Conservation (phyloP, 2,113 vertebrate genomes). For the Corythornis vintsioides region DNA sequence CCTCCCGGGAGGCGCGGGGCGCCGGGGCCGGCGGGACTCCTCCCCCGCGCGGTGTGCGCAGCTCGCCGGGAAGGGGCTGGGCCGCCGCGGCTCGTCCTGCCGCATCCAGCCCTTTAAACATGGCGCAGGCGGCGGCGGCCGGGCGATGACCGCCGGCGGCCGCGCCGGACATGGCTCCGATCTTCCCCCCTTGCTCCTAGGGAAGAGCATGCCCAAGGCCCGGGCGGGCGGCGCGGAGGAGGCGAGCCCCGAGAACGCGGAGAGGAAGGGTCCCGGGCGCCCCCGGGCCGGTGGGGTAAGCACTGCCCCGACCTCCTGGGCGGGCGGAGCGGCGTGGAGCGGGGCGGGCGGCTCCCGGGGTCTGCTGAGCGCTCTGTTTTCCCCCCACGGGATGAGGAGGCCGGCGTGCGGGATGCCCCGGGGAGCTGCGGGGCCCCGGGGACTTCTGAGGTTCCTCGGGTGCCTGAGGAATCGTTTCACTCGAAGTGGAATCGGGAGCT, state of each 20-base stretch:
- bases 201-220: slow-evolving; percentile 85
- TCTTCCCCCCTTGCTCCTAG: slow-evolving; percentile 65
- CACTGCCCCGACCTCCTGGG: not conserved
- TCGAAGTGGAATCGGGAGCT: not conserved
- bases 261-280: slow-evolving; percentile 70
- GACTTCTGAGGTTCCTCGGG: fast-evolving
- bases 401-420: not conserved
- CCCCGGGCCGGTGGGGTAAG: slow-evolving; percentile 88
- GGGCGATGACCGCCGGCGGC: slow-evolving; percentile 62
- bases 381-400: not conserved
- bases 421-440: not conserved
- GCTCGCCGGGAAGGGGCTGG: slow-evolving; percentile 53
- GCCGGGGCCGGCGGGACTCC: slow-evolving; percentile 45
- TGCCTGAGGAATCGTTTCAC: not conserved
- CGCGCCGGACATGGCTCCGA: slow-evolving; percentile 54
- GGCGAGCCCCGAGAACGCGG: slow-evolving; percentile 64
- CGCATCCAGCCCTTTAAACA: slow-evolving; percentile 76
- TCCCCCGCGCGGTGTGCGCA: slow-evolving; percentile 53
- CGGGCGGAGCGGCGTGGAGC: not conserved
- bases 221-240: slow-evolving; percentile 60
- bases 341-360: not conserved
- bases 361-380: not conserved
- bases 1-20: slow-evolving; percentile 49
- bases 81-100: slow-evolving; percentile 47
- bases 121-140: slow-evolving; percentile 78